Evolutionary conservation across 2,797 vertebrate genomes (phyloP).

Genomic region (Pangasius krempfi): DNA sequence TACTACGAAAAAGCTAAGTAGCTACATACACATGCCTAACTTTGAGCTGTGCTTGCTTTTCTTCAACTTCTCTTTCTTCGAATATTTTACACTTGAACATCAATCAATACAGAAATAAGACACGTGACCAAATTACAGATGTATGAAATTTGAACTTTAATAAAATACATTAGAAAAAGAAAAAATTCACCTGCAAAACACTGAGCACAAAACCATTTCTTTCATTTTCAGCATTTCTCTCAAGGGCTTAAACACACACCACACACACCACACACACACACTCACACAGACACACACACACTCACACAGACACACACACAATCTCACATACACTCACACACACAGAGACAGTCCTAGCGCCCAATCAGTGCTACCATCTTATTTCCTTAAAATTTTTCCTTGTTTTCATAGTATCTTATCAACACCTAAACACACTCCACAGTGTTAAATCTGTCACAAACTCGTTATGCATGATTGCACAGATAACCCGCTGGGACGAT

Average conservation of each 20-base stretch:
- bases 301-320: neutral
- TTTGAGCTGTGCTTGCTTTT: no score
- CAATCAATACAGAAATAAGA: no score
- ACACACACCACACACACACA: neutral
- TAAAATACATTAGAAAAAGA: no score
- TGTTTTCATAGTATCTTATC: neutral
- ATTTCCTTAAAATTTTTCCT: constrained; percentile 1
- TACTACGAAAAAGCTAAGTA: no score
- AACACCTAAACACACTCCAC: neutral
- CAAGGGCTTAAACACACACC: neutral
- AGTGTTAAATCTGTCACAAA: neutral
- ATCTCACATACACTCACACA: neutral
- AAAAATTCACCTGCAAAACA: no score
- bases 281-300: neutral
- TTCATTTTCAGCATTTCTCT: no score
- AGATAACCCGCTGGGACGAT: neutral
- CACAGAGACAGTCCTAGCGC: neutral
- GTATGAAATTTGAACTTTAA: no score
- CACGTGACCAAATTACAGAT: no score
- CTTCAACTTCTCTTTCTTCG: no score
- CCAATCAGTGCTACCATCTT: neutral
- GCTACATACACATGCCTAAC: no score
- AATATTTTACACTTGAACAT: no score
- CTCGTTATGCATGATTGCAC: neutral
- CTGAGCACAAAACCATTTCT: no score